These are phyloP conservation scores for Yoshiicerus persimilis DNA, from an alignment of 1,140 invertebrate genomes.

Conservation along the genomic window DNA sequence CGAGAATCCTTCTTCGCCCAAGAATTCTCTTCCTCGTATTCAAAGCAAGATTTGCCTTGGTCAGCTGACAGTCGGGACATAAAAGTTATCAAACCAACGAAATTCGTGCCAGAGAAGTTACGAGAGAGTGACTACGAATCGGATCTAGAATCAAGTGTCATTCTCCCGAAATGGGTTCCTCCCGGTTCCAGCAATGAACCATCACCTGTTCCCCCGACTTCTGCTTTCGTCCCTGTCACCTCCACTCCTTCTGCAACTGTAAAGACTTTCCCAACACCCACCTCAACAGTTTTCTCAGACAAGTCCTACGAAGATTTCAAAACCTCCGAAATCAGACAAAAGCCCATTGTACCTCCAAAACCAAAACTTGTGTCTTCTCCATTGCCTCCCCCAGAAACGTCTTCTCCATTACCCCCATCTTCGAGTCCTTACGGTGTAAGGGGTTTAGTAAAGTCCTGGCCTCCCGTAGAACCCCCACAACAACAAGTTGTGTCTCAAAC, in stretches of 20 bases:
- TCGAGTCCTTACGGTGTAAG: conserved; percentile 56
- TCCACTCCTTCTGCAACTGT: neutral
- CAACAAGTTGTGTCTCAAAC: conserved; percentile 48
- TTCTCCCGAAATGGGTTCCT: conserved; percentile 64
- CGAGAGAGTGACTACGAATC: conserved; percentile 72
- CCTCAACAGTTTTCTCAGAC: neutral
- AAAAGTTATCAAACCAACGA: conserved; percentile 49
- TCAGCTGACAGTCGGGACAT: neutral
- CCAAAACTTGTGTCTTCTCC: conserved; percentile 40
- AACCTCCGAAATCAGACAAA: neutral
- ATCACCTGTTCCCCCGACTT: conserved; percentile 29
- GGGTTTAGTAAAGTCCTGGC: conserved; percentile 52
- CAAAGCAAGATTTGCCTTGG: conserved; percentile 44
- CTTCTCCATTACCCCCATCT: conserved; percentile 48
- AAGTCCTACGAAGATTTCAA: neutral
- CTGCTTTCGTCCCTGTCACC: neutral
- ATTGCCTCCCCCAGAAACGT: conserved; percentile 52
- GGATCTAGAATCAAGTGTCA: conserved; percentile 65
- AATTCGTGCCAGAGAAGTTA: conserved; percentile 70
- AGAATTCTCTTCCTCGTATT: neutral
- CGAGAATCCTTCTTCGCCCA: neutral
- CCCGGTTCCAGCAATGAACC: conserved; percentile 53
- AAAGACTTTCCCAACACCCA: neutral
- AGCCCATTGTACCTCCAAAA: neutral
- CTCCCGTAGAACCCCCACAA: conserved; percentile 50